Conservation (phyloP, 2,113 vertebrate species). For the Apodemus speciosus region DNA sequence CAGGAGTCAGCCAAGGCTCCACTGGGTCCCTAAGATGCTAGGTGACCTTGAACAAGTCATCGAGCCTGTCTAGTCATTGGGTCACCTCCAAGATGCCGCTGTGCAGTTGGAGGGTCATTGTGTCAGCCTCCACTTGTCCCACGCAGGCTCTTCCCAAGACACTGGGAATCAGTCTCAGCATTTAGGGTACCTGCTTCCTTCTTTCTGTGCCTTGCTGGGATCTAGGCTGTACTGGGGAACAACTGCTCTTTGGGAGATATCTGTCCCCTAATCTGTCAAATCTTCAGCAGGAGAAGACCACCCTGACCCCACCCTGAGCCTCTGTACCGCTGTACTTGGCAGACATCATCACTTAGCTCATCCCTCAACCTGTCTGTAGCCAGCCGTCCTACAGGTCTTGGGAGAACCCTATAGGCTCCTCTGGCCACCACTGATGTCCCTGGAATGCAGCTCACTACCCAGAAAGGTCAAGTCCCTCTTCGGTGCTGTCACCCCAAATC, state of each 20-base stretch:
- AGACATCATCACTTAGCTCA: neutral
- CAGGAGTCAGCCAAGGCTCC: neutral
- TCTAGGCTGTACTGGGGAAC: neutral
- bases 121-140: fast-evolving
- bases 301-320: neutral
- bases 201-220: too few species aligned
- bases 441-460: neutral
- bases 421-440: too few species aligned
- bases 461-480: neutral
- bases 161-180: neutral
- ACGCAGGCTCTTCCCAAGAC: fast-evolving
- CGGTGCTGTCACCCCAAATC: neutral
- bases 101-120: fast-evolving
- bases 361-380: neutral
- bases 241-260: neutral
- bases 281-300: neutral
- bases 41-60: neutral
- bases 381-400: too few species aligned
- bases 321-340: neutral
- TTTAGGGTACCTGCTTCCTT: neutral
- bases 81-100: too few species aligned
- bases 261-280: neutral
- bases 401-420: neutral
- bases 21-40: fast-evolving
- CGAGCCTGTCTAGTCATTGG: neutral